These are phyloP conservation scores for Eupithecia exiguata DNA, from an alignment of 2,888 invertebrate species.

Conservation along the genomic window DNA sequence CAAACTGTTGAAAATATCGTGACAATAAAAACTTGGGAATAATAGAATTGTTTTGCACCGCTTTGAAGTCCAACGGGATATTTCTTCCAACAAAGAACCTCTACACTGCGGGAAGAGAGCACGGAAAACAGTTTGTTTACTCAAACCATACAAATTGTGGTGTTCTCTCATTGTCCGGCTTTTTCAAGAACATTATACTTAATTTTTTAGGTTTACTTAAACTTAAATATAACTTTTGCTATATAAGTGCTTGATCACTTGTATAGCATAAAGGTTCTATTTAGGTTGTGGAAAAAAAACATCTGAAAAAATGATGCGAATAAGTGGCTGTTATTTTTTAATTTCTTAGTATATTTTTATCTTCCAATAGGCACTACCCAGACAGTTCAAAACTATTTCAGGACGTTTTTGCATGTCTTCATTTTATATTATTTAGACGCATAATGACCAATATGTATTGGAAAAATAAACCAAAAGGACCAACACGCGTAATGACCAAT, in stretches of 20 bases:
- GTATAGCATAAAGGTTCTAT: not conserved
- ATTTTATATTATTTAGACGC: too few species aligned
- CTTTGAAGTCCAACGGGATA: constrained; percentile 51
- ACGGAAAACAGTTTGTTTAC: constrained; percentile 55
- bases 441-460: too few species aligned
- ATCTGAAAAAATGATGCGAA: too few species aligned
- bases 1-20: constrained; percentile 16
- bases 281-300: too few species aligned
- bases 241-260: too few species aligned
- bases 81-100: constrained; percentile 52
- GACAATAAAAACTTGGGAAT: constrained; percentile 31
- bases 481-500: too few species aligned
- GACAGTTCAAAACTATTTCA: not conserved
- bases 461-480: too few species aligned
- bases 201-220: too few species aligned
- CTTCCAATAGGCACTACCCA: not conserved
- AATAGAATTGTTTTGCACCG: constrained; percentile 33
- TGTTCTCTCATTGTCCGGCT: constrained; percentile 17
- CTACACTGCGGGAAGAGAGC: constrained; percentile 46
- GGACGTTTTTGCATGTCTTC: not conserved
- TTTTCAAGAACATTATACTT: not conserved
- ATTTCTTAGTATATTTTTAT: not conserved
- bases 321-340: not conserved
- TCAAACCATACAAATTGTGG: constrained; percentile 51
- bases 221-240: too few species aligned